Conservation (phyloP, 1,140 invertebrate genomes). For the Hyphantria cunea region DNA sequence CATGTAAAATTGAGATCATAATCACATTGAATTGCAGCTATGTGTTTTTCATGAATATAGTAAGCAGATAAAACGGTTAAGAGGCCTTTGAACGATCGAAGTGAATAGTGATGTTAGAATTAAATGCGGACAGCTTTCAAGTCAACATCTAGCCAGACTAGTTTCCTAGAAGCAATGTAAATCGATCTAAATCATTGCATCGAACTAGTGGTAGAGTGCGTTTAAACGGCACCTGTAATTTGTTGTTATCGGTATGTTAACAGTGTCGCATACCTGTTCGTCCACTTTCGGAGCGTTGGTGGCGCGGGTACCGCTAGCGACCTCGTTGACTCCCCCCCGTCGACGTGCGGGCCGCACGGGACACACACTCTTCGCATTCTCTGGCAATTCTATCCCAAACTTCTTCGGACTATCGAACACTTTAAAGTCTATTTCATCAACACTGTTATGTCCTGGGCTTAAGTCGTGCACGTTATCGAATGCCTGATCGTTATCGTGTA, state of each 20-base stretch:
- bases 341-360: conserved; percentile 70
- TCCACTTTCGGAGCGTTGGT: conserved; percentile 75
- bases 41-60: conserved; percentile 27
- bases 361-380: conserved; percentile 65
- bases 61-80: conserved; percentile 37
- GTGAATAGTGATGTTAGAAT: conserved; percentile 33
- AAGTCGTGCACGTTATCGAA: conserved; percentile 65
- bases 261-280: conserved; percentile 76
- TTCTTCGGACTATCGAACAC: conserved; percentile 60
- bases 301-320: conserved; percentile 76
- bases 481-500: conserved; percentile 66
- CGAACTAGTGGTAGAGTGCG: conserved; percentile 19
- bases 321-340: conserved; percentile 69
- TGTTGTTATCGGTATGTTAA: conserved; percentile 73
- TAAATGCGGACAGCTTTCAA: conserved; percentile 41
- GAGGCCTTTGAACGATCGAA: conserved; percentile 40
- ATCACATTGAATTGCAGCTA: too few species aligned
- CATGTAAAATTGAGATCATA: too few species aligned
- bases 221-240: conserved; percentile 55
- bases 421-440: conserved; percentile 65
- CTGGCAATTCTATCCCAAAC: conserved; percentile 61
- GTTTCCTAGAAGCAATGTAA: conserved; percentile 39
- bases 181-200: conserved; percentile 38
- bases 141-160: conserved; percentile 38
- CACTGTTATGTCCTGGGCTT: conserved; percentile 43